Conservation (phyloP, 2,888 invertebrate genomes). For the Ischnus inquisitorius region DNA sequence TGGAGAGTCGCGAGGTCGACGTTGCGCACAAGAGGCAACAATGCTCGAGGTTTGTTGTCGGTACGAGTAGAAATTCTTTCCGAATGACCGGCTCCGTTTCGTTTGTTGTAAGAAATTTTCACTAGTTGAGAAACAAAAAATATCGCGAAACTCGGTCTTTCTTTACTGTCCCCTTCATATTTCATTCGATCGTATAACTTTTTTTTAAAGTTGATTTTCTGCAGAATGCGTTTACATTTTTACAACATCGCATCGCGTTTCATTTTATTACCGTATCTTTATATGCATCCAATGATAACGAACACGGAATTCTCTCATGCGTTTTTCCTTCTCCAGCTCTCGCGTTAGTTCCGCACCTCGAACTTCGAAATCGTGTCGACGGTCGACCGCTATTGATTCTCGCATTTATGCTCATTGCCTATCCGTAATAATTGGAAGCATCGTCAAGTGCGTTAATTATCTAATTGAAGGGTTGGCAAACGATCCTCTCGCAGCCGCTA, state of each 20-base stretch:
- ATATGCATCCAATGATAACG: not conserved
- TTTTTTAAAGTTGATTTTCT: not conserved
- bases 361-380: conserved; percentile 16
- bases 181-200: not conserved
- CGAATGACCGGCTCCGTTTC: not conserved
- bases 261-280: not conserved
- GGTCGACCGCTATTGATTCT: conserved; percentile 65
- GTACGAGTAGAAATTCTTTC: not conserved
- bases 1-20: conserved; percentile 19
- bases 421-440: conserved; percentile 73
- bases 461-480: conserved; percentile 69
- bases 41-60: not conserved
- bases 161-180: too few relatives aligned
- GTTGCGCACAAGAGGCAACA: not conserved
- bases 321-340: conserved; percentile 5
- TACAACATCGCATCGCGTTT: not conserved
- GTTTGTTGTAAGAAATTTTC: conserved; percentile 15
- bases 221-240: not conserved
- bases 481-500: conserved; percentile 33
- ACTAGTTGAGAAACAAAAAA: not conserved
- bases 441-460: conserved; percentile 75
- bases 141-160: not conserved
- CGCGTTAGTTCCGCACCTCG: not conserved
- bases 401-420: conserved; percentile 69
- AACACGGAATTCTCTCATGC: conserved; percentile 9